Evolutionary conservation across 35 echinoderm and acorn worm species (phyloP), one percentile per base, ranked within the genome.

Genomic region (Ophiothrix spiculata): DNA sequence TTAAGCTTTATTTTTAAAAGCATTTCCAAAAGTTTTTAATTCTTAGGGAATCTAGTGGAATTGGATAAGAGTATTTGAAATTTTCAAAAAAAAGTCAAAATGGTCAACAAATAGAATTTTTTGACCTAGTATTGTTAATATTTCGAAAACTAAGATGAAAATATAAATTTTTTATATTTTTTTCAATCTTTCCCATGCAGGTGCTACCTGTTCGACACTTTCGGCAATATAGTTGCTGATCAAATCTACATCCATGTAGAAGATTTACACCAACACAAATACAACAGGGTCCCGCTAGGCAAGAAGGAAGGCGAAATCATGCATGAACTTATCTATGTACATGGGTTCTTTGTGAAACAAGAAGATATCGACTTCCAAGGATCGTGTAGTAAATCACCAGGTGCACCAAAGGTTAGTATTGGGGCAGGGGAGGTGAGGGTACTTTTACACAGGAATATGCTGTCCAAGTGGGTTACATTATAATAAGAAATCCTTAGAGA

Each of bases 241-340:
- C 89, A 89, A 0, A 76, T 89, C 45, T 99, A 94, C 83, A 81
- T 99, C 33, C 46, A 91, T 60, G 89, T 93, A 39, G 94, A 85
- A 38, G 89, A 94, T 39, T 46, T 94, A 3, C 82, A 94, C 75
- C 85, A 86, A 28, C 83, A 64, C 8, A 89, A 90, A 38, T 94
- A 99, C 86, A 91, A 99, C 49, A 33, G 89, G 0, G 92, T 99
- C 21, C 80, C 96, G 0, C 87, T 99, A 3, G 96, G 96, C 16
- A 94, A 93, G 85, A 94, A 94, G 41, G 92, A 94, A 83, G 96
- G 96, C 0, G 96, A 99, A 35, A 93, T 99, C 75, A 99, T 99
- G 92, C 85, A 91, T 46, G 96, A 99, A 21, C 89, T 99, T 31
- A 99, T 99, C 86, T 99, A 99, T 79, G 88, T 90, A 56, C 96